phyloP scores from a whole-genome alignment of 2,888 invertebrate species.

The Coenonympha arcania region DNA sequence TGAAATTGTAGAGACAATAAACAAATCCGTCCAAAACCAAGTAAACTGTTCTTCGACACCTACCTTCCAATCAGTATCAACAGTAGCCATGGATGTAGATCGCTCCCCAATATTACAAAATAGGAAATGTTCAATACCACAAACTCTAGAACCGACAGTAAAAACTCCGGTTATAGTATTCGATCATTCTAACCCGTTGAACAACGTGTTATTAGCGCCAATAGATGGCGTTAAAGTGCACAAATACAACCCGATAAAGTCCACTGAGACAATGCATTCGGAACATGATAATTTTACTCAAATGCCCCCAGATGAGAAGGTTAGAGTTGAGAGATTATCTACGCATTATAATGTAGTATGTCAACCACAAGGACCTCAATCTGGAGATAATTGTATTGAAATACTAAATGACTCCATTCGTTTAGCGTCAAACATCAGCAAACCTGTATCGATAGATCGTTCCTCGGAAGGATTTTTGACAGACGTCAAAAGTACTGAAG shows the following conservation, averaged over 20 bases:
- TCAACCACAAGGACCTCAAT: slow-evolving; percentile 20
- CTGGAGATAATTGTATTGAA: slow-evolving; percentile 28
- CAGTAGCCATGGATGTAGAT: slow-evolving; percentile 12
- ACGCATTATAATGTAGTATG: slow-evolving; percentile 21
- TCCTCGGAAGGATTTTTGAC: slow-evolving; percentile 30
- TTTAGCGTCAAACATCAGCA: slow-evolving; percentile 29
- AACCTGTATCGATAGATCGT: slow-evolving; percentile 35
- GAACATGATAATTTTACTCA: slow-evolving; percentile 8
- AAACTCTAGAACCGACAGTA: slow-evolving; percentile 5
- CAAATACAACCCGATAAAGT: slow-evolving; percentile 39
- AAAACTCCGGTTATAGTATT: slow-evolving; percentile 41
- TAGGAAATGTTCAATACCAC: slow-evolving; percentile 3
- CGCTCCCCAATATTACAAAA: slow-evolving; percentile 1
- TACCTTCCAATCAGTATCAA: background rate
- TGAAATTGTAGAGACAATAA: background rate
- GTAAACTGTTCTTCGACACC: slow-evolving; percentile 12
- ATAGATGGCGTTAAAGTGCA: slow-evolving; percentile 37
- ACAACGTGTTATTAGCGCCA: slow-evolving; percentile 43
- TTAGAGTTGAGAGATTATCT: slow-evolving; percentile 20
- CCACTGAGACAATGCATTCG: slow-evolving; percentile 16
- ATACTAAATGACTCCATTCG: slow-evolving; percentile 25
- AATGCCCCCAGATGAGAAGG: background rate
- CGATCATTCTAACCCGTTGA: slow-evolving; percentile 55
- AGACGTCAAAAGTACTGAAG: slow-evolving; percentile 39
- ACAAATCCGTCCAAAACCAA: slow-evolving; percentile 12